Evolutionary conservation across 2,888 invertebrate species (phyloP), one percentile per base, ranked within the genome.

Genomic region (Serrognathus titanus): DNA sequence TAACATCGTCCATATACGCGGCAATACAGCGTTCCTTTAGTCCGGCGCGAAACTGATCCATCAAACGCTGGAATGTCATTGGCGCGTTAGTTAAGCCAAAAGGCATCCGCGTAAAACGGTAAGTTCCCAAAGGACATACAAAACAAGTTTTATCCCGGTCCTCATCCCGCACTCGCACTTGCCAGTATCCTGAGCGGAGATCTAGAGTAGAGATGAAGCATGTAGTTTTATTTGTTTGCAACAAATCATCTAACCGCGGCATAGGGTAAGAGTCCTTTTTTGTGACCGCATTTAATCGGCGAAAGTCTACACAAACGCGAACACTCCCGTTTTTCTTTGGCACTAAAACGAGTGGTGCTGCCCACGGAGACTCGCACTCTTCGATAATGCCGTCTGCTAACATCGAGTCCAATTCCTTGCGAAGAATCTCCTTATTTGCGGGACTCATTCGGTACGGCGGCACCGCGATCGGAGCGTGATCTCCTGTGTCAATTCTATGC

Each of bases 211-310:
- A 64, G 54, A 66, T 63, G 38, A 47, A 62, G 10, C 35, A 36
- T 11, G 55, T 70, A 6, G 57, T 58, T 53, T 68, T 71, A 1
- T 73, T 69, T 0, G 59, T 64, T 43, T 75, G 72, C 5, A 78
- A 49, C 16, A 75, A 55, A 13, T 77, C 76, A 49, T 78, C 77
- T 24, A 77, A 74, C 8, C 73, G 59, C 1, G 78, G 78, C 10
- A 76, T 51, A 1, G 74, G 74, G 41, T 76, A 77, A 1, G 48
- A 40, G 47, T 64, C 65, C 10, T 56, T 49, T 7, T 50, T 48
- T 1, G 67, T 68, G 10, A 66, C 55, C 4, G 61, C 56, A 59
- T 54, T 67, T 39, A 66, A 63, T 61, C 35, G 58, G 46, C 74
- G 58, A 48, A 74, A 76, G 49, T 76, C 73, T 0, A 74, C 64